Evolutionary conservation across 2,113 vertebrate species (phyloP).

Genomic region (Pterophyllum scalare): DNA sequence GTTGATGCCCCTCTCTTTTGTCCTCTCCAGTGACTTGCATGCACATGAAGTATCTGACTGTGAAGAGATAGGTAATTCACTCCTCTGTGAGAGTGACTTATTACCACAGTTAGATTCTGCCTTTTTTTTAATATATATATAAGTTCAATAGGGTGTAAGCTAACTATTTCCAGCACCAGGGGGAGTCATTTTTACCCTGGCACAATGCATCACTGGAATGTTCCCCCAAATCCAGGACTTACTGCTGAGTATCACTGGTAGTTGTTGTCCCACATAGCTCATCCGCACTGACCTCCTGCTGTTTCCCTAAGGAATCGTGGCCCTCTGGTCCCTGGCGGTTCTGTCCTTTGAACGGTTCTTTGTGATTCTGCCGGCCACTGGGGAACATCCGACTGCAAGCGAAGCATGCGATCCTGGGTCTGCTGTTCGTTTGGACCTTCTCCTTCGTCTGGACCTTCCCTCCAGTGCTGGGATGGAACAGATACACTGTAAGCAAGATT

Average conservation of each 20-base stretch:
- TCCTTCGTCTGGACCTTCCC: conserved; percentile 91
- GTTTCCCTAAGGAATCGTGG: conserved; percentile 85
- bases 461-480: conserved; percentile 90
- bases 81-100: conserved; percentile 56
- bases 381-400: conserved; percentile 78
- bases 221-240: not conserved
- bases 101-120: conserved; percentile 57
- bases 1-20: conserved; percentile 18
- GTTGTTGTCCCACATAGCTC: not conserved
- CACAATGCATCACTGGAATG: not conserved
- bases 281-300: conserved; percentile 18
- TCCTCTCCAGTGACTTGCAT: conserved; percentile 28
- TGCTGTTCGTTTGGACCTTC: conserved; percentile 89
- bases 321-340: conserved; percentile 90
- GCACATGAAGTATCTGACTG: conserved; percentile 10
- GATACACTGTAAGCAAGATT: conserved; percentile 91
- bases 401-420: conserved; percentile 84
- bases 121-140: too few species aligned
- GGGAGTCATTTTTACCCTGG: not conserved
- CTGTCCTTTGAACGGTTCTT: conserved; percentile 88
- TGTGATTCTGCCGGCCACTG: conserved; percentile 87
- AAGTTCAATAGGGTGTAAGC: conserved; percentile 38
- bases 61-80: conserved; percentile 57
- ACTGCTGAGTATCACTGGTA: not conserved
- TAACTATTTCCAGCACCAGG: conserved; percentile 40